Conservation (phyloP, 2,888 invertebrate species). For the Aleiodes testaceus region DNA sequence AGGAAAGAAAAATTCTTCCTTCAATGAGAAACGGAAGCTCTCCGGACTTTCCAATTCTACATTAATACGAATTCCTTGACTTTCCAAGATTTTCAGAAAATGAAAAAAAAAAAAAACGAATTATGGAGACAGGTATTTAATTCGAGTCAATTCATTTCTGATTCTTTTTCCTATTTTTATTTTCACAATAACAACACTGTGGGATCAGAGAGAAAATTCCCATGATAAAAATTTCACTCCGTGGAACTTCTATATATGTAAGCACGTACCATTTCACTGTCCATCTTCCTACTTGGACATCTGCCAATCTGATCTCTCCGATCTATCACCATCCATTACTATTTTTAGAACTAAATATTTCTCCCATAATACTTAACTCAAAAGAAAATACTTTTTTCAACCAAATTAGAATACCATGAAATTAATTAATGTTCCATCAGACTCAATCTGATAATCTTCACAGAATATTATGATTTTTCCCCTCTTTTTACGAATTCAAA, state of each 20-base stretch:
- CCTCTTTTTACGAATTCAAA: no score
- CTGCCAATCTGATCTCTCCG: constrained; percentile 28
- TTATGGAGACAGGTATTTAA: constrained; percentile 13
- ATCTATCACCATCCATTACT: constrained; percentile 25
- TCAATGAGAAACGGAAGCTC: constrained; percentile 1
- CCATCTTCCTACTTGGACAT: constrained; percentile 25
- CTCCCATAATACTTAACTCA: background rate
- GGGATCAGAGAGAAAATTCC: constrained; percentile 19
- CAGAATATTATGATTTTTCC: no score
- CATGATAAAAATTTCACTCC: constrained; percentile 27
- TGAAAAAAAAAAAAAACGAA: background rate
- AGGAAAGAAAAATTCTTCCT: no score
- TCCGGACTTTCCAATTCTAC: constrained; percentile 12
- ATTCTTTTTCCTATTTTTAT: background rate
- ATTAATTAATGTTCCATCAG: no score
- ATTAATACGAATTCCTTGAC: constrained; percentile 8
- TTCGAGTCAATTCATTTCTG: background rate
- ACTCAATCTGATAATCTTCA: no score
- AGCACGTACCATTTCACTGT: constrained; percentile 30
- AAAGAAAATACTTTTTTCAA: no score
- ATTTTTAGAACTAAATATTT: constrained; percentile 10
- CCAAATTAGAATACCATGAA: no score
- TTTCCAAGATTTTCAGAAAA: background rate
- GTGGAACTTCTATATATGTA: constrained; percentile 4
- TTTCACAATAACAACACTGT: background rate